Percentiles rank a stretch among this genome's conserved stretches.
Evolutionary conservation across 1,140 invertebrate genomes (phyloP).

Genomic region (Zaprionus tsacasi): DNA sequence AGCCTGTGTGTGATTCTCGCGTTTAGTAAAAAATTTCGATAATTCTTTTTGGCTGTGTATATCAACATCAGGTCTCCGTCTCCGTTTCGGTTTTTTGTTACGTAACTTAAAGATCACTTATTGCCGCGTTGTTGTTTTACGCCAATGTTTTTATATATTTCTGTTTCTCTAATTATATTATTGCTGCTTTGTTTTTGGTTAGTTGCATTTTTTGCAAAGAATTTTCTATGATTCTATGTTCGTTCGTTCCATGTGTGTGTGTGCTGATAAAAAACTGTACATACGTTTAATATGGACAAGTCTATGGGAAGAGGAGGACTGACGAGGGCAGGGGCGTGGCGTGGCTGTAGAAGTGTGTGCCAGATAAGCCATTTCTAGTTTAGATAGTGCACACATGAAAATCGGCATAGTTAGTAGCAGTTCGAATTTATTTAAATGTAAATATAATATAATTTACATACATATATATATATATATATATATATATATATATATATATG

Average conservation of each 20-base stretch:
- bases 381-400: constrained; percentile 29
- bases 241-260: constrained; percentile 1
- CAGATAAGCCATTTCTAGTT: constrained; percentile 43
- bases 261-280: constrained; percentile 44
- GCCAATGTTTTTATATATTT: background rate
- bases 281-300: background rate
- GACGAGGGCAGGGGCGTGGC: too few species aligned
- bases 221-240: constrained; percentile 11
- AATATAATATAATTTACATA: constrained; percentile 17
- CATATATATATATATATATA: background rate
- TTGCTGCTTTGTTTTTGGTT: constrained; percentile 10
- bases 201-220: constrained; percentile 26
- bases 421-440: constrained; percentile 13
- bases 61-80: constrained; percentile 14
- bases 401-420: background rate
- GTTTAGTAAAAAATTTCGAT: constrained; percentile 20
- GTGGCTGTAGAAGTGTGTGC: background rate
- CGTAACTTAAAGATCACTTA: constrained; percentile 44
- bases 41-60: constrained; percentile 16
- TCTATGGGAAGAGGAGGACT: background rate
- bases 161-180: constrained; percentile 18
- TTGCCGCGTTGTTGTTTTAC: constrained; percentile 14
- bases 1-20: background rate
- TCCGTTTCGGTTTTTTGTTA: constrained; percentile 34
- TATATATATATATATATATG: background rate